These are phyloP conservation scores for Musca vetustissima DNA, from an alignment of 1,140 invertebrate species.

Conservation along the genomic window DNA sequence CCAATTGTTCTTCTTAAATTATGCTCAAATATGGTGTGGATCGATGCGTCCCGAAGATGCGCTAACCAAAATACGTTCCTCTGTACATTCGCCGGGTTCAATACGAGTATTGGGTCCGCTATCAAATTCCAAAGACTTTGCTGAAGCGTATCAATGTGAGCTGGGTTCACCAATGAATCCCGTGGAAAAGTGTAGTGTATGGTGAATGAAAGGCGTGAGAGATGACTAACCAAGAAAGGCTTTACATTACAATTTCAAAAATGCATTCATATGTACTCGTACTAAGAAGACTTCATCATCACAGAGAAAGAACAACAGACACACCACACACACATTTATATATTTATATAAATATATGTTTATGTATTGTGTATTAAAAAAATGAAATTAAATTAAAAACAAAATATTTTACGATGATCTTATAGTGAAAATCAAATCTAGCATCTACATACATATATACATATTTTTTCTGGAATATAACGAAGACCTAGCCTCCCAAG, in stretches of 20 bases:
- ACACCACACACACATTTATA: conserved; percentile 10
- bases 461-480: background rate
- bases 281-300: conserved; percentile 1
- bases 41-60: conserved; percentile 96
- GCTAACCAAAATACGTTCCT: conserved; percentile 88
- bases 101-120: conserved; percentile 89
- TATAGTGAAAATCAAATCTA: conserved; percentile 13
- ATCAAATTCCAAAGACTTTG: conserved; percentile 90
- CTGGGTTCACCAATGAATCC: conserved; percentile 88
- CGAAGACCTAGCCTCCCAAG: background rate
- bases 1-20: conserved; percentile 87
- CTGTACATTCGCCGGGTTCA: conserved; percentile 92
- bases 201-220: conserved; percentile 63
- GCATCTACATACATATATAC: background rate
- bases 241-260: too few species aligned
- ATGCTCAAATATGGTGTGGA: conserved; percentile 94
- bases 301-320: background rate
- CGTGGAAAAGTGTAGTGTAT: conserved; percentile 86
- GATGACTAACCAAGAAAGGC: too few species aligned
- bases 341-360: background rate
- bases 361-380: background rate
- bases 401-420: conserved; percentile 4
- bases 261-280: background rate
- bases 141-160: conserved; percentile 78
- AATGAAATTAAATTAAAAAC: too few species aligned